Evolutionary conservation across 2,888 invertebrate genomes (phyloP).

Genomic region (Parnassius glacialis): DNA sequence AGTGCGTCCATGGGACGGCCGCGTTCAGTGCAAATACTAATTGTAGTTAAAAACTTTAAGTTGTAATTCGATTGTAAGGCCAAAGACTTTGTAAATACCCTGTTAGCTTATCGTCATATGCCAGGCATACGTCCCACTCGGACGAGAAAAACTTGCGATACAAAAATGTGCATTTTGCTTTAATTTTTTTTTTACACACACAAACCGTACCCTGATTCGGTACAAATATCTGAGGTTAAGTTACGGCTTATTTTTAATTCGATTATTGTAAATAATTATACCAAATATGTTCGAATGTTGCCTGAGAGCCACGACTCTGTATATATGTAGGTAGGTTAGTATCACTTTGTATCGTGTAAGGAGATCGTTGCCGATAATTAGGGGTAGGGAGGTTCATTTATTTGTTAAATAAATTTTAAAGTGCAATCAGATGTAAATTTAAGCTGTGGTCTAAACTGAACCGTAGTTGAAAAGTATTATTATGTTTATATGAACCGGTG

Average conservation of each 20-base stretch:
- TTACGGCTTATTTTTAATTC: conserved; percentile 58
- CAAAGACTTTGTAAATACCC: conserved; percentile 77
- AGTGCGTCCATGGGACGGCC: conserved; percentile 32
- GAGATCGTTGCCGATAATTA: conserved; percentile 53
- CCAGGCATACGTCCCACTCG: conserved; percentile 48
- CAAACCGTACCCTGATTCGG: conserved; percentile 63
- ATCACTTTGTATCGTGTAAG: conserved; percentile 47
- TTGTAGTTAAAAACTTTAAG: conserved; percentile 53
- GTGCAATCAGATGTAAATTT: conserved; percentile 78
- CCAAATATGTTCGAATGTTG: conserved; percentile 72
- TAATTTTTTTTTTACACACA: conserved; percentile 62
- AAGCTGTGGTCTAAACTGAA: conserved; percentile 66
- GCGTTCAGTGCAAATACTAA: conserved; percentile 52
- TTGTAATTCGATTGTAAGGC: conserved; percentile 69
- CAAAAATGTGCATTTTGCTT: conserved; percentile 78
- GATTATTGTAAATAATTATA: conserved; percentile 76
- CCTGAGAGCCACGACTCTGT: conserved; percentile 54
- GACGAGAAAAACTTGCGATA: conserved; percentile 63
- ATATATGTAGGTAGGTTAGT: conserved; percentile 63
- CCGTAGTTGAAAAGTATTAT: conserved; percentile 80
- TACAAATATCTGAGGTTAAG: conserved; percentile 73
- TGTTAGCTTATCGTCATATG: conserved; percentile 49
- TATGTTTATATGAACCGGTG: conserved; percentile 78
- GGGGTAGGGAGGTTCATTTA: conserved; percentile 57
- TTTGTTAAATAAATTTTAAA: conserved; percentile 72